Evolutionary conservation across 37 sponge, comb jelly and placozoan genomes (phyloP), one percentile per base, ranked within the genome.

Genomic region (Spongia lamella): DNA sequence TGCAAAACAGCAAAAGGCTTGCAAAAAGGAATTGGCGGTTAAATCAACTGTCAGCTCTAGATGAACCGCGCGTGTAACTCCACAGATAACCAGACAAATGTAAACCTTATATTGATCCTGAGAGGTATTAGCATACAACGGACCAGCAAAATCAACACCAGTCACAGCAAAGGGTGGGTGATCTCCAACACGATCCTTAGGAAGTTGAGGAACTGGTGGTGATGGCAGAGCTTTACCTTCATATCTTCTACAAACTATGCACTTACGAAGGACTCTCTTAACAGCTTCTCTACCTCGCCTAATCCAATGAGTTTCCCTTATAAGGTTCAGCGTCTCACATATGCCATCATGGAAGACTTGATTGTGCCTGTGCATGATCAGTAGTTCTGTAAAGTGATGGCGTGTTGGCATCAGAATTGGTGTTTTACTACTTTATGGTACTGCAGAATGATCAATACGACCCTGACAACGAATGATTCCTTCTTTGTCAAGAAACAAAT

Each of bases 131-230:
- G 30, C 54, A 21, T 51, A 47, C 15, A 73, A 57, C 35, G 74
- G 74, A 21, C 74, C 77, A 7, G 77, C 77, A 63, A 51, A 63
- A 31, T 76, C 77, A 14, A 76, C 65, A 20, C 77, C 77, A 1
- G 53, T 60, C 32, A 22, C 40, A 19, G 70, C 11, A 35, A 79
- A 79, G 36, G 79, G 39, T 15, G 57, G 79, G 1, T 20, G 60
- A 19, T 80, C 33, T 1, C 49, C 17, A 9, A 81, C 73, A 14
- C 82, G 53, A 62, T 72, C 53, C 1, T 1, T 14, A 14, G 82
- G 82, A 11, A 81, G 56, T 60, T 73, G 82, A 19, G 82, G 82
- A 1, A 57, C 56, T 3, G 66, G 66, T 61, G 73, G 82, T 17
- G 27, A 36, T 24, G 6, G 7, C 30, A 31, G 54, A 1, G 52